phyloP scores from a whole-genome alignment of 2,113 vertebrate genomes.

The Oryzias melastigma region DNA sequence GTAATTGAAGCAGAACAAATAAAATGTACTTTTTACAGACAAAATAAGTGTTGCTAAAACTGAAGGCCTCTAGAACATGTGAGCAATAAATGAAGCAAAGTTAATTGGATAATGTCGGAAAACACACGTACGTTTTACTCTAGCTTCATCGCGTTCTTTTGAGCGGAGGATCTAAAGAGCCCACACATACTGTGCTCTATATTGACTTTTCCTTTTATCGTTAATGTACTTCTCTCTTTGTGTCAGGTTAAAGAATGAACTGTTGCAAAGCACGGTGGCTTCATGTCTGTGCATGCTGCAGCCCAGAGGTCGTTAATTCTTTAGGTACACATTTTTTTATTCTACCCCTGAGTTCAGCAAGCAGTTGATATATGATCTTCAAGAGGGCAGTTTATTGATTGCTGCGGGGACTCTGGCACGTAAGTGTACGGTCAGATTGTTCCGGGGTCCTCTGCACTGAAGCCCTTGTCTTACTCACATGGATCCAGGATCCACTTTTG shows the following conservation, averaged over 20 bases:
- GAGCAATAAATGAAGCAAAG: too few relatives aligned
- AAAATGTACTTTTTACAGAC: too few relatives aligned
- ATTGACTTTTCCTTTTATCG: not conserved
- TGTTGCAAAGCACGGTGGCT: constrained; percentile 10
- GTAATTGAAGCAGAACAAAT: not conserved
- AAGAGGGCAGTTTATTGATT: constrained; percentile 67
- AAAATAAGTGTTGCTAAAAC: too few relatives aligned
- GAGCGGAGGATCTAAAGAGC: too few relatives aligned
- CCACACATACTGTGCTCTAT: not conserved
- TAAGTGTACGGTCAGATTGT: constrained; percentile 51
- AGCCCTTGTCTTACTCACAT: constrained; percentile 37
- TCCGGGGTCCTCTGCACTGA: constrained; percentile 49
- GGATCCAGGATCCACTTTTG: constrained; percentile 46
- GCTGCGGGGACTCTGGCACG: constrained; percentile 58
- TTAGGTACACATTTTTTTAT: constrained; percentile 40
- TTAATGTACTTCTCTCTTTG: not conserved
- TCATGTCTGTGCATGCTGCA: constrained; percentile 11
- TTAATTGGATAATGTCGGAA: too few relatives aligned
- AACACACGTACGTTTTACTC: too few relatives aligned
- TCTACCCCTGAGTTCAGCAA: constrained; percentile 51
- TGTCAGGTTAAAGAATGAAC: constrained; percentile 12
- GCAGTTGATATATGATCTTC: constrained; percentile 67
- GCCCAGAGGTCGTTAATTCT: constrained; percentile 40
- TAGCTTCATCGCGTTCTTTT: too few relatives aligned
- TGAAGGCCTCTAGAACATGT: too few relatives aligned